These are phyloP conservation scores for Spialia ferax DNA, from an alignment of 2,888 invertebrate genomes.

Conservation along the genomic window DNA sequence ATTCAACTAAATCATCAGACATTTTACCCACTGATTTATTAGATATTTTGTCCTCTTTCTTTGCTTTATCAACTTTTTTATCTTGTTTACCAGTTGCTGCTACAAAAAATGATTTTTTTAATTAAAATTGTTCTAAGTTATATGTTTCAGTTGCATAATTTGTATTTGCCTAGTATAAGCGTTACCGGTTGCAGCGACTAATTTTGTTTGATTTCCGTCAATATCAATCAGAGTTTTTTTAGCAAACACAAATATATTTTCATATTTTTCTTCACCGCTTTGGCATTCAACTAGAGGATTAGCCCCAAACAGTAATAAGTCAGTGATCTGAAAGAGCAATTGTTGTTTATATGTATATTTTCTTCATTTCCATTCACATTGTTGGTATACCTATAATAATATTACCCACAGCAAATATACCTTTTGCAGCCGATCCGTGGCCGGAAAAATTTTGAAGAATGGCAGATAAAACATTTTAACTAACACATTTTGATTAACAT, in stretches of 20 bases:
- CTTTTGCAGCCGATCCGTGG: conserved; percentile 58
- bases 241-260: conserved; percentile 67
- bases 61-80: conserved; percentile 55
- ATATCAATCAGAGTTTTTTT: conserved; percentile 51
- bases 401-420: conserved; percentile 51
- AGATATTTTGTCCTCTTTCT: conserved; percentile 53
- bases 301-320: conserved; percentile 68
- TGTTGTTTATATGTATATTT: not conserved
- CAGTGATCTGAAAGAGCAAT: conserved; percentile 54
- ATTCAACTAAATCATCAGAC: conserved; percentile 59
- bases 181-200: conserved; percentile 37
- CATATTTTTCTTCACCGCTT: conserved; percentile 56
- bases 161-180: too few relatives aligned
- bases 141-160: too few relatives aligned
- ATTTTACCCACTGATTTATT: conserved; percentile 51
- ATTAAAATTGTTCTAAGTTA: too few relatives aligned
- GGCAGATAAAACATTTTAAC: conserved; percentile 66
- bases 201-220: conserved; percentile 43
- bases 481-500: conserved; percentile 64
- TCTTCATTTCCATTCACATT: not conserved
- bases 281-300: conserved; percentile 69
- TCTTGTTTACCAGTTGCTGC: conserved; percentile 43
- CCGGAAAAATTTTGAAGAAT: conserved; percentile 59
- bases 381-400: too few relatives aligned
- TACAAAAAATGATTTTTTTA: not conserved